These are phyloP conservation scores for Cylas formicarius DNA, from an alignment of 1,140 invertebrate genomes.

Conservation along the genomic window DNA sequence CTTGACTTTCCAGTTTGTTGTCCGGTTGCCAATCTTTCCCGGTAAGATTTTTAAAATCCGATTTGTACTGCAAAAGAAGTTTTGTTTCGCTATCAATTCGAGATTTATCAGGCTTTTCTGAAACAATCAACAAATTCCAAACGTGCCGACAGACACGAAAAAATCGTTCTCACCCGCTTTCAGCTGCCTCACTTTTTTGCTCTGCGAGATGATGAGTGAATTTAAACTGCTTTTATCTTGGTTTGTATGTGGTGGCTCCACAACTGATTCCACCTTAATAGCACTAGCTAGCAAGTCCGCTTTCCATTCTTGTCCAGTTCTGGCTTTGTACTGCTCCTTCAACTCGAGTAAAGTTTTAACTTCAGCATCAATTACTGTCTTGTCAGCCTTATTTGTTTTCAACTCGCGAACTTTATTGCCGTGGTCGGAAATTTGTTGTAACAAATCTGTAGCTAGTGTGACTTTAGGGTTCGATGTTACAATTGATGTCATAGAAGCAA, in stretches of 20 bases:
- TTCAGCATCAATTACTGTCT: conserved; percentile 51
- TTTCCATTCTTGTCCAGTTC: conserved; percentile 60
- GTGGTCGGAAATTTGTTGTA: conserved; percentile 50
- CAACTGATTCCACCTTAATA: not conserved
- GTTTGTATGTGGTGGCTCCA: too few species aligned
- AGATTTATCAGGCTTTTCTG: conserved; percentile 54
- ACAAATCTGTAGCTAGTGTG: conserved; percentile 40
- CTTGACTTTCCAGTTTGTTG: conserved; percentile 55
- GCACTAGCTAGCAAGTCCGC: too few species aligned
- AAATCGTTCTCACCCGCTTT: too few species aligned
- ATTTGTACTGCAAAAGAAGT: conserved; percentile 59
- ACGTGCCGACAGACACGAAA: too few species aligned
- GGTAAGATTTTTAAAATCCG: conserved; percentile 57
- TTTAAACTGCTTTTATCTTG: too few species aligned
- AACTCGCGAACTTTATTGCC: conserved; percentile 64
- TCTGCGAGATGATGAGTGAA: conserved; percentile 50
- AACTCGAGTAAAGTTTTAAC: conserved; percentile 58
- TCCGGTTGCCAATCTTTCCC: conserved; percentile 60
- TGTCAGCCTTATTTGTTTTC: conserved; percentile 58
- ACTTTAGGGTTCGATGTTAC: conserved; percentile 23
- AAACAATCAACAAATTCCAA: too few species aligned
- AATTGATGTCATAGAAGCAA: conserved; percentile 57
- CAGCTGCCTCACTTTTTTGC: conserved; percentile 55
- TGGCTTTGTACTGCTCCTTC: conserved; percentile 64
- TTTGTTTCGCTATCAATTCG: conserved; percentile 56